Base-by-base conservation (phyloP, 2,113 vertebrate species). In the Lucifuga dentata region DNA sequence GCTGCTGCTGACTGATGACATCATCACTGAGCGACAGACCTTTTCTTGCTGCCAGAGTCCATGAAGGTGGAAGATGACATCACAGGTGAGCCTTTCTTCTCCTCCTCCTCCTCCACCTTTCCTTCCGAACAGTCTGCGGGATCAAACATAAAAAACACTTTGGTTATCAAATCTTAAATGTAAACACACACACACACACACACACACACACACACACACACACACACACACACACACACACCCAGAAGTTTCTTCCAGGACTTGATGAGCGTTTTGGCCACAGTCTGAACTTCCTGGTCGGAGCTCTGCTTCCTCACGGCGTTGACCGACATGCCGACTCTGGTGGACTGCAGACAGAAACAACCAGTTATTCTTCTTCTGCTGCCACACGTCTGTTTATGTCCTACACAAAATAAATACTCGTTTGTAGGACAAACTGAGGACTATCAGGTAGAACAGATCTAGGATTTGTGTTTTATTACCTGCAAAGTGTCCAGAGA, bases 251-350 rank as follows among this genome's bases (percentile, higher is more conserved):
- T 99, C 76, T 99, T 99, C 97, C 97, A 99, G 72, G 95, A 94
- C 73, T 98, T 98, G 92, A 98, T 98, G 80, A 99, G 96, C 1
- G 93, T 92, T 91, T 98, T 98, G 85, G 97, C 95, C 70, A 98
- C 82, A 0, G 92, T 91, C 79, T 97, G 96, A 77, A 98, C 95
- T 63, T 98, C 97, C 68, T 98, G 95, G 0, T 99, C 95, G 1
- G 94, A 95, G 76, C 95, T 98, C 86, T 97, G 95, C 80, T 99
- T 99, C 67, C 97, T 93, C 81, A 98, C 93, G 0, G 96, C 95
- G 0, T 99, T 99, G 57, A 99, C 97, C 0, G 95, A 98, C 96
- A 99, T 98, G 29, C 97, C 97, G 0, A 99, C 93, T 76, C 95
- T 94, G 19, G 96, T 98, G 26, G 95, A 96, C 97, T 99, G 2